These are phyloP conservation scores for Drosophila pruinosa DNA, from an alignment of 1,140 invertebrate species.

Conservation along the genomic window DNA sequence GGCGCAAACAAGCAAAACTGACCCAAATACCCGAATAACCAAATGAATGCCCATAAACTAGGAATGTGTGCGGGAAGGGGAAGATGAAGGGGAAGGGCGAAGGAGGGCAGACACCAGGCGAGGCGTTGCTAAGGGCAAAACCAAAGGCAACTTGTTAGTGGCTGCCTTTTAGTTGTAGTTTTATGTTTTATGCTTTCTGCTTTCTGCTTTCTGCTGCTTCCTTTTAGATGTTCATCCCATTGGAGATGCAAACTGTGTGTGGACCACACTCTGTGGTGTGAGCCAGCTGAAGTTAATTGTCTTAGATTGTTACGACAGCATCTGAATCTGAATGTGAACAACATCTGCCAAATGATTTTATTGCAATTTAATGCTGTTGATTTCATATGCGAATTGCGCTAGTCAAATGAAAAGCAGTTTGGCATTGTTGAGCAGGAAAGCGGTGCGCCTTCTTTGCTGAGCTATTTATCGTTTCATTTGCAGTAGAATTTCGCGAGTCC, in stretches of 20 bases:
- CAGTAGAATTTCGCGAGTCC: constrained; percentile 22
- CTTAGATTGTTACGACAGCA: background rate
- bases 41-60: constrained; percentile 76
- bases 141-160: background rate
- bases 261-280: background rate
- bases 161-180: background rate
- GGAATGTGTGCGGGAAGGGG: constrained; percentile 36
- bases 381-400: background rate
- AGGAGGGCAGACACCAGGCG: background rate
- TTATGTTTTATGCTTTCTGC: too few species aligned
- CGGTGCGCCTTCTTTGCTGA: constrained; percentile 11
- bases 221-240: background rate
- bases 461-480: constrained; percentile 57
- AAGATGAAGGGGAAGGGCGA: background rate
- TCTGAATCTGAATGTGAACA: background rate
- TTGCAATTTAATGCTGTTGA: background rate
- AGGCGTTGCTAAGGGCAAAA: background rate
- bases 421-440: constrained; percentile 28
- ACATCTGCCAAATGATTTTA: background rate
- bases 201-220: too few species aligned
- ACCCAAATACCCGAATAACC: constrained; percentile 75
- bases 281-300: background rate
- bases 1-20: constrained; percentile 54
- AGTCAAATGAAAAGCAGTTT: background rate
- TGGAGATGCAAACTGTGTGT: background rate